Conservation (phyloP, 2,797 vertebrate genomes). For the Margarornis squamiger region DNA sequence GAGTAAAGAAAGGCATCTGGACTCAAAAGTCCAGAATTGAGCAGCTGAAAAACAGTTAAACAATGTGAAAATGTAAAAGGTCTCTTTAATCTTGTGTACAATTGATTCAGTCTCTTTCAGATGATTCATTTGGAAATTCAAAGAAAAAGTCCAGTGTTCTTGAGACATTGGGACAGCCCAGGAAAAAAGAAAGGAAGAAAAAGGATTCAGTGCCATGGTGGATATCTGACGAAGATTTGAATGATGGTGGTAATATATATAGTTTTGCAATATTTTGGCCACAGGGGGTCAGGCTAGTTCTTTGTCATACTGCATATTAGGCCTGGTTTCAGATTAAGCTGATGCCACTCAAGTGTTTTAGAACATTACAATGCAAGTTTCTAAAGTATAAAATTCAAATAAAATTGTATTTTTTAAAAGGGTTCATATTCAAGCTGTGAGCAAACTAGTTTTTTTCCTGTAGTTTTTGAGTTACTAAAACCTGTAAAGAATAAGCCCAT, state of each 20-base stretch:
- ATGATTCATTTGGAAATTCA: constrained; percentile 86
- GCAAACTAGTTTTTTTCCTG: background rate
- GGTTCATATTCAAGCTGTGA: background rate
- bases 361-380: background rate
- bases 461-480: background rate
- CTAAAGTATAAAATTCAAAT: background rate
- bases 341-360: background rate
- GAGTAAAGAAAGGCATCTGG: background rate
- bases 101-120: constrained; percentile 87
- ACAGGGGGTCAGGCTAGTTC: constrained; percentile 72
- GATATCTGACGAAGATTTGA: constrained; percentile 78
- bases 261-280: constrained; percentile 62
- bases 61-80: background rate
- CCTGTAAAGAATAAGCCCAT: background rate
- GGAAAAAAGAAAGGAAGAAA: constrained; percentile 73
- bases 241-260: constrained; percentile 67
- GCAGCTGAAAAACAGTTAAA: background rate
- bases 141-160: constrained; percentile 66
- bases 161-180: constrained; percentile 69
- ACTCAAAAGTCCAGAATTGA: background rate
- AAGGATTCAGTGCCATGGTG: constrained; percentile 76
- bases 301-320: background rate
- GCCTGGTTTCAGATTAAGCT: background rate
- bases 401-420: background rate
- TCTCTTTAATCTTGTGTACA: background rate